phyloP scores from a whole-genome alignment of 2,113 vertebrate genomes.

The Brienomyrus longianalis region DNA sequence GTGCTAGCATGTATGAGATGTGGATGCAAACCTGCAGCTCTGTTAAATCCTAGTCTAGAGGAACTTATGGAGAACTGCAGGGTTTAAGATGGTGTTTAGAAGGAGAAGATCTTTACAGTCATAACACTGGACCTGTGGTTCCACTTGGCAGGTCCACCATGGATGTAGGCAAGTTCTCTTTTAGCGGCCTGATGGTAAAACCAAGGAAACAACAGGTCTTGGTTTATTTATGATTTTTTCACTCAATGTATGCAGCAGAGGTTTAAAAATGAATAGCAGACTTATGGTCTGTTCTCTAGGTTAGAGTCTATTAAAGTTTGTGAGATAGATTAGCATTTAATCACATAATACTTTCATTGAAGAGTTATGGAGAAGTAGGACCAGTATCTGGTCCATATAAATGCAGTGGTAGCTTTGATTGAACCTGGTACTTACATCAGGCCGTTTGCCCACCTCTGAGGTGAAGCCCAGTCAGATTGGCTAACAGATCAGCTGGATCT shows the following conservation, averaged over 20 bases:
- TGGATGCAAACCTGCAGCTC: neutral
- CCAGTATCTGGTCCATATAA: neutral
- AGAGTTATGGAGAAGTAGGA: conserved; percentile 12
- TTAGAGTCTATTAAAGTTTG: conserved; percentile 5
- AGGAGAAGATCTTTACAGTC: neutral
- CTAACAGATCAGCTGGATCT: neutral
- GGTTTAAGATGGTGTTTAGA: neutral
- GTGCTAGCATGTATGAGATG: neutral
- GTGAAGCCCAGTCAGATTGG: neutral
- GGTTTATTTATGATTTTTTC: neutral
- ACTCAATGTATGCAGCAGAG: conserved; percentile 22
- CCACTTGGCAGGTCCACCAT: neutral
- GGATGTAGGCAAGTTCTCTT: neutral
- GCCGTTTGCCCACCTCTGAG: neutral
- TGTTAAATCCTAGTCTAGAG: neutral
- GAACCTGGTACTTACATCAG: neutral
- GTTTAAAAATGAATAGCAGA: conserved; percentile 23
- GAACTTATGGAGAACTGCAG: neutral
- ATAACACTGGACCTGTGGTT: neutral
- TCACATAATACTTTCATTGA: neutral
- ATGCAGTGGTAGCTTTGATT: neutral
- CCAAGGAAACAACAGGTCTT: neutral
- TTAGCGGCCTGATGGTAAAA: neutral
- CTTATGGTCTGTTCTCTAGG: neutral
- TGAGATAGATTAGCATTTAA: conserved; percentile 8